Evolutionary conservation across 2,797 vertebrate genomes (phyloP).

Genomic region (Thalassophryne amazonica): DNA sequence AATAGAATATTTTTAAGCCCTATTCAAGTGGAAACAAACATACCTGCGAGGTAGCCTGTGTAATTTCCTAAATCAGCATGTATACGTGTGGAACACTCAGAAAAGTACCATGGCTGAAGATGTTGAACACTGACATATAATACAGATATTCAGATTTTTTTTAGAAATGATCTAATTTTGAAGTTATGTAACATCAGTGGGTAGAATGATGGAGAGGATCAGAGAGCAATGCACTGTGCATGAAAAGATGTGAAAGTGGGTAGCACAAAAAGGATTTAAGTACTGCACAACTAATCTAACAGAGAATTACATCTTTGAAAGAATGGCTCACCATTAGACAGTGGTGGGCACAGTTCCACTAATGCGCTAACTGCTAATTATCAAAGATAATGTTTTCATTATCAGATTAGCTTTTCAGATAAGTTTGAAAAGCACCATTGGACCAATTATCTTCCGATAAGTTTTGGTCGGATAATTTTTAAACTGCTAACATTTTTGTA

Average conservation of each 20-base stretch:
- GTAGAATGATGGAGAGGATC: constrained; percentile 65
- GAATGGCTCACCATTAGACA: constrained; percentile 38
- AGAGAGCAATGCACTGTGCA: constrained; percentile 51
- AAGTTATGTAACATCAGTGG: constrained; percentile 70
- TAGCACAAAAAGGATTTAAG: constrained; percentile 65
- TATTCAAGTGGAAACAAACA: constrained; percentile 20
- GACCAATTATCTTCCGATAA: too few relatives aligned
- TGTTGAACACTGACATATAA: constrained; percentile 28
- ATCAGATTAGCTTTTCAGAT: too few relatives aligned
- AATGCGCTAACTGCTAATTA: too few relatives aligned
- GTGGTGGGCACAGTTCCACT: too few relatives aligned
- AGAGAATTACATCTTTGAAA: constrained; percentile 51
- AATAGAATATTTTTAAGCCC: constrained; percentile 27
- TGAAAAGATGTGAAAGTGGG: constrained; percentile 68
- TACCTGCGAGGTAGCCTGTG: not conserved
- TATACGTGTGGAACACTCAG: not conserved
- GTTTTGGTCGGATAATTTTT: too few relatives aligned
- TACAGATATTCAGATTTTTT: constrained; percentile 51
- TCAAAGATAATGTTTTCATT: too few relatives aligned
- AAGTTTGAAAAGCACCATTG: too few relatives aligned
- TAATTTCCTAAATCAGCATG: not conserved
- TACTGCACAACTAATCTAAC: constrained; percentile 57
- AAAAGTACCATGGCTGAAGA: constrained; percentile 9
- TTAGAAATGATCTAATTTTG: constrained; percentile 63
- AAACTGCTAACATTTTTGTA: too few relatives aligned